These are phyloP conservation scores for Cryptomyrus ogoouensis DNA, from an alignment of 2,113 vertebrate genomes.

Conservation along the genomic window DNA sequence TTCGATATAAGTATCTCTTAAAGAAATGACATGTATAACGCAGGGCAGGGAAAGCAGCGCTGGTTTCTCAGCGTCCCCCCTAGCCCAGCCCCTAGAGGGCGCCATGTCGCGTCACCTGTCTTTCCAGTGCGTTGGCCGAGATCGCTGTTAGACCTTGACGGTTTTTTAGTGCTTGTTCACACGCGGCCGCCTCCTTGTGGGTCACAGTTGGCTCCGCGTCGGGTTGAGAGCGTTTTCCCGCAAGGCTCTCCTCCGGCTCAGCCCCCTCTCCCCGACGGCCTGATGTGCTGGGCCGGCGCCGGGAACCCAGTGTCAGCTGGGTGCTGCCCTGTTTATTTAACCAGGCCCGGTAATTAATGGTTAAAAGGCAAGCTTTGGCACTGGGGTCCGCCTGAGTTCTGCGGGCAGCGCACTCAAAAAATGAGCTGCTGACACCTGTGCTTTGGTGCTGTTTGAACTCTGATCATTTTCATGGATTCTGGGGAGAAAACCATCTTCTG, in stretches of 20 bases:
- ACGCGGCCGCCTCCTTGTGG: not conserved
- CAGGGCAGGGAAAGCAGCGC: not conserved
- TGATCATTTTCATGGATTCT: slow-evolving; percentile 10
- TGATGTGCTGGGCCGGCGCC: not conserved
- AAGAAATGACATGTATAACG: not conserved
- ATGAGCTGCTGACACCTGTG: slow-evolving; percentile 12
- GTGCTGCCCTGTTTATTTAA: slow-evolving; percentile 59
- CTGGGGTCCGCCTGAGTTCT: not conserved
- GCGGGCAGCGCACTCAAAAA: not conserved
- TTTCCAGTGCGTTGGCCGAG: not conserved
- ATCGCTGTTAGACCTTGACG: no score
- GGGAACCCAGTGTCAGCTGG: slow-evolving; percentile 33
- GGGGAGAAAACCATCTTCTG: slow-evolving; percentile 14
- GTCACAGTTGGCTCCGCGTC: not conserved
- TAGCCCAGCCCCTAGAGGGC: not conserved
- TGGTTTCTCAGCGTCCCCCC: not conserved
- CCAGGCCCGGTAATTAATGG: slow-evolving; percentile 57
- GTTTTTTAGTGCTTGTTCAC: no score
- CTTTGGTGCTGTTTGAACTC: not conserved
- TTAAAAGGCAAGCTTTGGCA: not conserved
- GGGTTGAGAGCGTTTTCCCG: not conserved
- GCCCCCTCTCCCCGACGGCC: not conserved
- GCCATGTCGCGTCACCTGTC: not conserved
- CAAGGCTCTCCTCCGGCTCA: not conserved
- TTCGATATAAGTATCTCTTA: not conserved